Base-by-base conservation (phyloP, 2,113 vertebrate genomes). In the Penelope pileata region DNA sequence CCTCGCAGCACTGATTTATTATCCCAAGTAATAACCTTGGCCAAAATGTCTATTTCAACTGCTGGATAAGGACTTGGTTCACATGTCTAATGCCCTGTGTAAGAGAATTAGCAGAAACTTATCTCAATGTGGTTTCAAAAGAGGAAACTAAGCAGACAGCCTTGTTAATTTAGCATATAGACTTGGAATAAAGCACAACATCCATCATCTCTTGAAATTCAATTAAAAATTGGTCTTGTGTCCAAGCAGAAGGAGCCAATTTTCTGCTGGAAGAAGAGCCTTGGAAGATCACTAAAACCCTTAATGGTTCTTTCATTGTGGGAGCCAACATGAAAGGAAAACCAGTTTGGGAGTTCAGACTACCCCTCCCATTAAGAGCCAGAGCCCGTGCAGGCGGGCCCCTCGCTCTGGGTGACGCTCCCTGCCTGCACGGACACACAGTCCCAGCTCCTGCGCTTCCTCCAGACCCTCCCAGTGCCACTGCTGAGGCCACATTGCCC, bases 131-230 rank as follows among this genome's bases (percentile, higher is more conserved):
- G 85, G 78, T 96, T 97, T 97, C 93, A 94, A 85, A 97, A 93
- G 97, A 97, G 97, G 97, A 98, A 98, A 97, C 91, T 88, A 92
- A 97, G 90, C 97, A 98, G 98, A 98, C 97, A 97, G 97, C 92
- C 97, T 97, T 98, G 98, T 98, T 98, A 98, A 98, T 98, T 98
- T 98, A 98, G 98, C 95, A 96, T 97, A 98, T 97, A 98, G 97
- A 95, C 96, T 97, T 97, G 97, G 97, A 98, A 97, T 97, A 97
- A 97, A 98, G 94, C 88, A 94, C 90, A 95, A 96, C 97, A 98
- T 98, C 97, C 97, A 98, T 98, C 97, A 97, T 98, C 95, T 98
- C 96, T 97, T 69, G 88, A 97, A 98, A 98, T 98, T 97, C 59
- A 97, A 98, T 98, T 98, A 98, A 98, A 98, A 98, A 92, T 73